Percentiles rank a stretch among this genome's conserved stretches.
phyloP scores from a whole-genome alignment of 2,888 invertebrate genomes.

The Spodoptera littoralis region DNA sequence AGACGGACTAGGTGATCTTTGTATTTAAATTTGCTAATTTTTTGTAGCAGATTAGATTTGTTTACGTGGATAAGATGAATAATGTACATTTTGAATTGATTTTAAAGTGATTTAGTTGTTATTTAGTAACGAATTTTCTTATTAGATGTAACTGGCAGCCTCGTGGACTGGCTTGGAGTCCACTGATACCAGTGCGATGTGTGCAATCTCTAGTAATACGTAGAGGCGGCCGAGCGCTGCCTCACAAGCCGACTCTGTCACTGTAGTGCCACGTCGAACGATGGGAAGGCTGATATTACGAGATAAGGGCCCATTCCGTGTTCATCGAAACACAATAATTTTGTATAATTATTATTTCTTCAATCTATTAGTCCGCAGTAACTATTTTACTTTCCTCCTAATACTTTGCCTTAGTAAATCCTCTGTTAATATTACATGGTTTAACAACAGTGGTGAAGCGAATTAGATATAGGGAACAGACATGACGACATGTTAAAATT shows the following conservation, averaged over 20 bases:
- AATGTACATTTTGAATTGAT: slow-evolving; percentile 89
- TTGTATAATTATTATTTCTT: slow-evolving; percentile 80
- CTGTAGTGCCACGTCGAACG: slow-evolving; percentile 74
- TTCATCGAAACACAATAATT: slow-evolving; percentile 78
- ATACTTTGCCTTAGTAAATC: slow-evolving; percentile 84
- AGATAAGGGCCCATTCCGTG: slow-evolving; percentile 83
- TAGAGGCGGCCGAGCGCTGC: slow-evolving; percentile 35
- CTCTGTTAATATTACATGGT: slow-evolving; percentile 79
- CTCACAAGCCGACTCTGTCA: slow-evolving; percentile 53
- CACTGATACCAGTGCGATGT: slow-evolving; percentile 84
- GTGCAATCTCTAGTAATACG: slow-evolving; percentile 82
- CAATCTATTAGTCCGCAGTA: slow-evolving; percentile 78
- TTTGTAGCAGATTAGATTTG: slow-evolving; percentile 89
- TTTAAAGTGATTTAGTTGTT: slow-evolving; percentile 89
- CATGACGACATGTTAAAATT: slow-evolving; percentile 88
- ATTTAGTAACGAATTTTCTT: slow-evolving; percentile 88
- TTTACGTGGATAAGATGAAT: slow-evolving; percentile 85
- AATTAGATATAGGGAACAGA: slow-evolving; percentile 88
- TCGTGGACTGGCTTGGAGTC: slow-evolving; percentile 75
- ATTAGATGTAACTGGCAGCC: slow-evolving; percentile 84
- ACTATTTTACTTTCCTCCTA: slow-evolving; percentile 77
- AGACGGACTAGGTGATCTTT: slow-evolving; percentile 86
- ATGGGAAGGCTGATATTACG: slow-evolving; percentile 78
- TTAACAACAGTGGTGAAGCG: slow-evolving; percentile 85
- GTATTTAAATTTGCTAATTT: slow-evolving; percentile 89